Base-by-base conservation (phyloP, 2,888 invertebrate genomes). In the Dysmachus trigonus region DNA sequence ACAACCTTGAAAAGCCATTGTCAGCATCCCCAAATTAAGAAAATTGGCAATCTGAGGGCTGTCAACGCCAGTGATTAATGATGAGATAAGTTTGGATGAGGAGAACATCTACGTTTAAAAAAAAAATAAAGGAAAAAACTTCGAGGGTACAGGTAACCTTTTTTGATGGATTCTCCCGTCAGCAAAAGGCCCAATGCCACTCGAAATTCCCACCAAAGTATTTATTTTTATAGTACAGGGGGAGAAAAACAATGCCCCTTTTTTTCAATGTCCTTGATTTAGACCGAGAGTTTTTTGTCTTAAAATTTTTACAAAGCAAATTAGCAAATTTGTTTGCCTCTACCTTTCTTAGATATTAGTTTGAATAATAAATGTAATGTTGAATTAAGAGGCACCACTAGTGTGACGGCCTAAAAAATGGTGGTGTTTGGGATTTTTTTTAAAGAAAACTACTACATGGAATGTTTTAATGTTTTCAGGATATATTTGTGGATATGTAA, bases 1-100 rank as follows among this genome's bases (percentile, higher is more conserved):
- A 53, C 81, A 81, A 81, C 81, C 62, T 53, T 81, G 81, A 81
- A 81, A 81, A 81, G 51, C 53, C 62, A 81, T 81, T 81, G 81
- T 81, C 81, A 81, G 81, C 30, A 62, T 53, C 53, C 27, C 62
- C 33, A 81, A 81, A 81, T 81, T 81, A 53, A 53, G 53, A 81
- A 81, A 81, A 81, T 81, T 81, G 81, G 53, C 53, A 81, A 81
- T 81, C 81, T 53, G 81, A 81, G 81, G 53, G 33, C 53, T 81
- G 81, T 81, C 81, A 81, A 53, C 81, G 22, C 4, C 53, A 31
- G 81, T 81, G 81, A 81, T 81, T 81, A 81, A 81, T 81, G 81
- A 53, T 10, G 31, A 47, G 79, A 79, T 30, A 41, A 35, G 18
- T 76, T 35, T 13, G 62, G 62, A 62, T 22, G 62, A 27, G 62